Evolutionary conservation across 35 echinoderm and acorn worm genomes (phyloP), one percentile per base, ranked within the genome.

Genomic region (Holothuria glaberrima): DNA sequence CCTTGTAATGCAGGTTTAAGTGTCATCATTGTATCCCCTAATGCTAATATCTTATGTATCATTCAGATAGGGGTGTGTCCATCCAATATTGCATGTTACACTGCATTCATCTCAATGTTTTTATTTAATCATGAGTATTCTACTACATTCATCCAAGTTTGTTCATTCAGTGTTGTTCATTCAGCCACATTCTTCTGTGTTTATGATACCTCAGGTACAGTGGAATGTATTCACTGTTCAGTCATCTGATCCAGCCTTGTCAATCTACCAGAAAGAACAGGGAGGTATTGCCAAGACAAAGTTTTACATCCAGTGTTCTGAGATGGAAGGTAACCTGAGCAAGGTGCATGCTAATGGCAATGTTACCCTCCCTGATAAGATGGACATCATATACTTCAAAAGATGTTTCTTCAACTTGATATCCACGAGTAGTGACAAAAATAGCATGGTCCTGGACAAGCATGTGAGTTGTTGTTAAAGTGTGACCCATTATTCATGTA

Each of bases 191-290:
- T 69, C 66, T 69, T 6, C 63, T 16, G 1, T 17, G 14, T 10
- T 16, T 50, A 2, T 6, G 10, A 84, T 41, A 61, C 56, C 30
- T 36, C 10, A 99, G 97, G 94, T 99, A 18, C 97, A 99, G 78
- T 99, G 97, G 97, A 99, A 99, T 67, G 92, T 99, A 48, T 99
- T 99, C 88, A 99, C 97, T 2, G 91, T 99, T 20, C 97, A 99
- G 66, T 95, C 93, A 31, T 92, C 95, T 20, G 92, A 97, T 79
- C 95, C 95, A 38, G 92, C 92, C 45, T 45, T 92, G 13, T 90
- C 94, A 92, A 80, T 94, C 18, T 94, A 58, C 56, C 67, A 74
- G 66, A 89, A 75, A 10, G 70, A 71, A 41, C 67, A 88, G 20
- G 97, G 91, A 14, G 93, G 95, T 18, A 88, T 97, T n/a, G 92